phyloP scores from a whole-genome alignment of 2,888 invertebrate species.

The Amphipoea oculea region DNA sequence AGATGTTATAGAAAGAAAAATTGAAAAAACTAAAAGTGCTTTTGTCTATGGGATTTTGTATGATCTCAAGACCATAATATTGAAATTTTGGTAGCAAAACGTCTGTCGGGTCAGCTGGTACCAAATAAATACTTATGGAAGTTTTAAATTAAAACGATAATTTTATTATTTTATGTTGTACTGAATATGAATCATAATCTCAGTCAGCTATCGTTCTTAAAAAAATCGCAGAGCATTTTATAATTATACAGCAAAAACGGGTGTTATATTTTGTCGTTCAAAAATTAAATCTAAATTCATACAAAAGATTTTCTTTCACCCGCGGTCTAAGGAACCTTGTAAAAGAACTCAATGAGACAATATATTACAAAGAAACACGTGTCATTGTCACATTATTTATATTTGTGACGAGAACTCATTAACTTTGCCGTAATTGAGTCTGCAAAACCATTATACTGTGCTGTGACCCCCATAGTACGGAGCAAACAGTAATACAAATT shows the following conservation, averaged over 20 bases:
- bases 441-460: slow-evolving; percentile 44
- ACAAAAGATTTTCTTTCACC: slow-evolving; percentile 20
- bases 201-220: background rate
- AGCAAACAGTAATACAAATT: slow-evolving; percentile 32
- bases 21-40: background rate
- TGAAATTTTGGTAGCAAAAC: background rate
- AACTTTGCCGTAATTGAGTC: slow-evolving; percentile 61
- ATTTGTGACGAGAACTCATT: slow-evolving; percentile 67
- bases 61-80: background rate
- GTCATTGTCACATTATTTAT: slow-evolving; percentile 61
- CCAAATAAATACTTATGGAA: background rate
- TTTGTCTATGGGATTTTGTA: background rate
- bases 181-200: background rate
- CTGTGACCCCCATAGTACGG: slow-evolving; percentile 37
- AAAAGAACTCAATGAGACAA: slow-evolving; percentile 20
- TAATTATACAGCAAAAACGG: background rate
- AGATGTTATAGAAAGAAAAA: background rate
- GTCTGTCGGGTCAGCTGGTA: background rate
- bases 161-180: background rate
- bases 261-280: background rate
- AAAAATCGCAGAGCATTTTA: background rate
- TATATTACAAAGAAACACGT: slow-evolving; percentile 41
- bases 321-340: slow-evolving; percentile 30
- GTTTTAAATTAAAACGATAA: background rate
- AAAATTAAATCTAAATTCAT: background rate